phyloP scores from a whole-genome alignment of 1,140 invertebrate species.

The Stegodyphus dumicola region DNA sequence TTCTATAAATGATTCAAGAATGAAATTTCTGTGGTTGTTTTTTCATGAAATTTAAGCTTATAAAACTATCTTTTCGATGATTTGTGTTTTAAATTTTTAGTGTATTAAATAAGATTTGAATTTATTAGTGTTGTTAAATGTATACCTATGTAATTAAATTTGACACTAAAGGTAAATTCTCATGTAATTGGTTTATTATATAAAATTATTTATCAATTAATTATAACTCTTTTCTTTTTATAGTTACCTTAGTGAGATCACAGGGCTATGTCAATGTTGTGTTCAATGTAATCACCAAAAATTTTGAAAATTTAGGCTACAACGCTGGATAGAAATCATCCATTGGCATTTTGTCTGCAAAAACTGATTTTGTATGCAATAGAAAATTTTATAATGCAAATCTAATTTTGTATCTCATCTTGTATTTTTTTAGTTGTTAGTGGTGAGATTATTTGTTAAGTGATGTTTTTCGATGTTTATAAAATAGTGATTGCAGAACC shows the following conservation, averaged over 20 bases:
- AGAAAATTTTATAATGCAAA: too few relatives aligned
- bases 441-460: too few relatives aligned
- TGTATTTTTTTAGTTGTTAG: too few relatives aligned
- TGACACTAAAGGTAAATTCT: neutral
- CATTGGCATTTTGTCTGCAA: neutral
- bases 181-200: neutral
- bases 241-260: constrained; percentile 78
- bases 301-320: constrained; percentile 78
- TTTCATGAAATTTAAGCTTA: neutral
- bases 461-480: too few relatives aligned
- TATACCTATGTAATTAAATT: neutral
- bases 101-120: neutral
- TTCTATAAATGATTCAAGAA: too few relatives aligned
- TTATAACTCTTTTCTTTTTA: constrained; percentile 66
- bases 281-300: constrained; percentile 79
- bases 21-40: too few relatives aligned
- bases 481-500: too few relatives aligned
- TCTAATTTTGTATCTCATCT: too few relatives aligned
- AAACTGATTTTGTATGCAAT: too few relatives aligned
- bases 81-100: neutral
- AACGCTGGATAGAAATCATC: constrained; percentile 13
- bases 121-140: neutral
- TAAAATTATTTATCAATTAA: neutral
- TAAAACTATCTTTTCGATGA: neutral
- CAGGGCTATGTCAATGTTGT: constrained; percentile 75